Conservation (phyloP, 2,113 vertebrate species). For the Zosterops pallidus region DNA sequence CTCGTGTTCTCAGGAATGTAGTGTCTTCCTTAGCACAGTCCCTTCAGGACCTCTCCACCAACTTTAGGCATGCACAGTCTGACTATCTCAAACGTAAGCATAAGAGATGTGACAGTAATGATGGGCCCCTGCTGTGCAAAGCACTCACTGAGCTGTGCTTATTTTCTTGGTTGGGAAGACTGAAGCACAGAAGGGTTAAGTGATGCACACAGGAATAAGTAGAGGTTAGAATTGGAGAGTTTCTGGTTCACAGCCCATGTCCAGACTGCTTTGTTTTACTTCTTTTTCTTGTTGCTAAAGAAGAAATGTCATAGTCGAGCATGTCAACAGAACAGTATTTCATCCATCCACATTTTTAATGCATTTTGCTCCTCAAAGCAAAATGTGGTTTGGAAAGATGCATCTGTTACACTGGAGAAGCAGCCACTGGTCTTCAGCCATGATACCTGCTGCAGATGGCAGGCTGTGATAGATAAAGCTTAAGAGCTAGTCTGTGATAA, state of each 20-base stretch:
- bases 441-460: neutral
- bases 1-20: conserved; percentile 89
- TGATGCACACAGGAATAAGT: neutral
- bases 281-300: neutral
- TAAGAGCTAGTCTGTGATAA: neutral
- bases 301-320: neutral
- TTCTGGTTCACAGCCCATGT: neutral
- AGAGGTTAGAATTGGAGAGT: neutral
- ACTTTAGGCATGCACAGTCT: conserved; percentile 93
- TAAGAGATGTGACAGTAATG: neutral
- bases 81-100: conserved; percentile 94
- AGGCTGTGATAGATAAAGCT: neutral
- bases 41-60: conserved; percentile 92
- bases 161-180: neutral
- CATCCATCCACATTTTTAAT: neutral
- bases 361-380: neutral
- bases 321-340: neutral
- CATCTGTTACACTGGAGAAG: neutral
- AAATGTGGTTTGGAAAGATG: neutral
- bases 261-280: neutral
- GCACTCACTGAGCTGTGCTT: neutral
- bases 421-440: neutral
- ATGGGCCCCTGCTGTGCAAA: neutral
- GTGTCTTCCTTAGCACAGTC: conserved; percentile 92
- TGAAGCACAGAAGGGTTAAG: neutral